Evolutionary conservation across 92 coral and sea anemone species (phyloP).

Genomic region (Blastomussa wellsi): DNA sequence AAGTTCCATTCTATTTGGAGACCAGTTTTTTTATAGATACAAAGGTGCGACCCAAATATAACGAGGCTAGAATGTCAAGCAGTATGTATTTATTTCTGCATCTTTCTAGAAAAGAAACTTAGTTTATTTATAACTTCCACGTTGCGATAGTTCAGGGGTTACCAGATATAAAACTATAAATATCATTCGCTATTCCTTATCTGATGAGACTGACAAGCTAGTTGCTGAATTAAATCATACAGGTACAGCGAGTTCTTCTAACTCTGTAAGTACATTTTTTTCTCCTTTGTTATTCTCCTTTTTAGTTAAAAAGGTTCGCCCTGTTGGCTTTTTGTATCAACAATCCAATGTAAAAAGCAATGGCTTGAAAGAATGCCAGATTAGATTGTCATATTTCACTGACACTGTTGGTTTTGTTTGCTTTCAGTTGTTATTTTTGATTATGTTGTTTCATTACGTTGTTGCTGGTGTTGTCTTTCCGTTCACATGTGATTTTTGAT

Average conservation of each 20-base stretch:
- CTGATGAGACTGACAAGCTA: neutral
- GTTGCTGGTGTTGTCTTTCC: neutral
- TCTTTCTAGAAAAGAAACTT: neutral
- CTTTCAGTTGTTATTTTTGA: neutral
- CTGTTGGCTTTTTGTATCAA: neutral
- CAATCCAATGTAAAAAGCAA: neutral
- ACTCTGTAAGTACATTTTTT: neutral
- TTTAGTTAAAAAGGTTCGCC: neutral
- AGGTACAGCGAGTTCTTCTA: neutral
- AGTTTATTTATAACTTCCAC: neutral
- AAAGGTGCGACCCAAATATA: neutral
- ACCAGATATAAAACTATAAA: neutral
- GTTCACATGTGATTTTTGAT: neutral
- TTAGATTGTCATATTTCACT: no score
- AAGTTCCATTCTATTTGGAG: neutral
- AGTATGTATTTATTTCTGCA: neutral
- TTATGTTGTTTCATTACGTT: neutral
- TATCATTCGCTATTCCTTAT: neutral
- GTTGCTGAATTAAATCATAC: neutral
- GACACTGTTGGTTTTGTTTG: neutral
- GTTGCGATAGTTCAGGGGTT: conserved; percentile 1
- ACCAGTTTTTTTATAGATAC: neutral
- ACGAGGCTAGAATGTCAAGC: neutral
- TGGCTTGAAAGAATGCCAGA: neutral
- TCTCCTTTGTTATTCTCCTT: no score